Base-by-base conservation (phyloP, 2,888 invertebrate genomes). In the Mythimna loreyi region DNA sequence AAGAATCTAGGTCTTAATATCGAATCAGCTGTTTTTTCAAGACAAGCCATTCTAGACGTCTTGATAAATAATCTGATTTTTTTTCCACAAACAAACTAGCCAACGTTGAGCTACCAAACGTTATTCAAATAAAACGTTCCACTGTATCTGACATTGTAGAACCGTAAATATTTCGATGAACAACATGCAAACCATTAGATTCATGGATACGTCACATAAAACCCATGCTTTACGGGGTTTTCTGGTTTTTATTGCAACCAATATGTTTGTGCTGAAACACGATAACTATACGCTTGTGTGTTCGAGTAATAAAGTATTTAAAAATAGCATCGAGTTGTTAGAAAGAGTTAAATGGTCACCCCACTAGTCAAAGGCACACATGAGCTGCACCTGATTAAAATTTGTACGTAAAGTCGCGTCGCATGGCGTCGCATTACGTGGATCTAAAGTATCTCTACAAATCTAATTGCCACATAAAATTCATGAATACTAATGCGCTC, bases 151-250 rank as follows among this genome's bases (percentile, higher is more conserved):
- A 68, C 13, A 64, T 53, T 63, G 67, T n/a, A 68, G 53, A 67
- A 43, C 8, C 45, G 65, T 78, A 75, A 77, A 77, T 64, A 50
- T 73, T 80, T 74, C 72, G 79, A 53, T 72, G 72, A 64, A 78
- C 53, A 56, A 53, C 67, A 80, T 76, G 81, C 76, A 62, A 76
- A 73, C 69, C 76, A 73, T 85, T 81, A 78, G 78, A 72, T 78
- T 66, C 81, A 78, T 75, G 79, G 78, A 71, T 78, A 59, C 65
- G 84, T 81, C 83, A 72, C 84, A 85, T 86, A 86, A 86, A 85
- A 60, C 57, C 63, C 28, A 58, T 78, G 66, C 72, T 86, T 86
- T 87, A 87, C 63, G 83, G 75, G 47, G 23, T 43, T 36, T 9
- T 9, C 43, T 52, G 45, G 23, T 68, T 81, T 80, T 66, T 72